phyloP scores from a whole-genome alignment of 1,140 invertebrate species.

The Drosophila jambulina region DNA sequence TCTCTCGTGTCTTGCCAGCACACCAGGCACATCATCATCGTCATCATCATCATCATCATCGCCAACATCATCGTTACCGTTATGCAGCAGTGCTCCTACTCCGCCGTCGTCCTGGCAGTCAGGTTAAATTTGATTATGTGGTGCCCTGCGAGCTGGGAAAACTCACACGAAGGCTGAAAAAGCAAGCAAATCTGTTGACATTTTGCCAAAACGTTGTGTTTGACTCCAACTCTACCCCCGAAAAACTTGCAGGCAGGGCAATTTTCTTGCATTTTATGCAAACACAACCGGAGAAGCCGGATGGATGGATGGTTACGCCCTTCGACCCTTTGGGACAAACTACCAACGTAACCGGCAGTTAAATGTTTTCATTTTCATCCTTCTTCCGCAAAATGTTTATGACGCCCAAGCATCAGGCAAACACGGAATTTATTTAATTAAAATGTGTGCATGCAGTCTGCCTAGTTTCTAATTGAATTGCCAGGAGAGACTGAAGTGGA shows the following conservation, averaged over 20 bases:
- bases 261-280: constrained; percentile 76
- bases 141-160: constrained; percentile 25
- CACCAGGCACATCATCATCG: constrained; percentile 21
- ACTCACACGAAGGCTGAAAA: constrained; percentile 31
- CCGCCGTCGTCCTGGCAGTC: constrained; percentile 35
- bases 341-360: constrained; percentile 60
- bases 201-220: constrained; percentile 54
- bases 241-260: constrained; percentile 52
- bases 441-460: constrained; percentile 57
- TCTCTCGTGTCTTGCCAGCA: constrained; percentile 4
- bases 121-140: constrained; percentile 78
- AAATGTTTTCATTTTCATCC: constrained; percentile 79
- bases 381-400: constrained; percentile 67
- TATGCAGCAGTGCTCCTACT: background rate
- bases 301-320: background rate
- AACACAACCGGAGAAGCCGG: constrained; percentile 48
- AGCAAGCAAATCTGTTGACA: constrained; percentile 68
- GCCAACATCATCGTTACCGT: background rate
- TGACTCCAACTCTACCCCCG: background rate
- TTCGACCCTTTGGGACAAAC: constrained; percentile 30
- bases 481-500: constrained; percentile 12
- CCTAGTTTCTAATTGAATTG: constrained; percentile 76
- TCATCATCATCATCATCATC: constrained; percentile 9
- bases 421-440: constrained; percentile 83
- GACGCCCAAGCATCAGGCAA: constrained; percentile 69